Evolutionary conservation across 2,113 vertebrate species (phyloP), one percentile per base, ranked within the genome.

Genomic region (Lagenorhynchus albirostris): DNA sequence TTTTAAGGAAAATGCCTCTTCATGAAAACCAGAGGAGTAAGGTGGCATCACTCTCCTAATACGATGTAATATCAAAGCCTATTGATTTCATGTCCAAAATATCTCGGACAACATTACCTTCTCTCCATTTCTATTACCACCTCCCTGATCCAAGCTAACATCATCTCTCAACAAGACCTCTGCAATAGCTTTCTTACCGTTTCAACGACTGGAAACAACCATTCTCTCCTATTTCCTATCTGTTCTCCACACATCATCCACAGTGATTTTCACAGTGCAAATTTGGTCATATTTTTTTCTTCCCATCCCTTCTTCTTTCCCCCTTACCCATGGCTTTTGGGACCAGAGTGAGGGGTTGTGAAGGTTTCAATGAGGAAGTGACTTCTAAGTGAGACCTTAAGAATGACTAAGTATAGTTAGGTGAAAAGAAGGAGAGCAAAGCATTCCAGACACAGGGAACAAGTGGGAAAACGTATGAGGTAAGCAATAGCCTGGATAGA

Each of bases 31-130:
- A 81, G 47, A 58, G 6, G 65, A 63, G 13, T 55, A 93, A 29
- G 44, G 53, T 86, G 82, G 10, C 13, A n/a, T 25, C 26, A 41
- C 17, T 15, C 14, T 29, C 14, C 23, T 74, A 82, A 82, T 36
- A 86, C 18, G 79, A 55, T 70, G 26, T 44, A 65, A 21, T 79
- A 92, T 53, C 67, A 90, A 94, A 86, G 62, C 26, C 36, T 87
- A 63, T 92, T 68, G 93, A 92, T 89, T 89, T 97, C 80, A 93
- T 63, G 74, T 92, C 77, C 67, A 76, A 92, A 79, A 79, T 73
- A 82, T 73, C 83, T 88, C 41, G 63, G 79, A 89, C 62, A 87
- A 62, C 36, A 67, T 73, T 79, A 58, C 23, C 25, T 89, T 92
- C 73, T 76, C n/a, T 88, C 31, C 23, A 17, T 85, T 58, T 92